phyloP scores from a whole-genome alignment of 1,140 invertebrate genomes.

The Metaphire vulgaris region DNA sequence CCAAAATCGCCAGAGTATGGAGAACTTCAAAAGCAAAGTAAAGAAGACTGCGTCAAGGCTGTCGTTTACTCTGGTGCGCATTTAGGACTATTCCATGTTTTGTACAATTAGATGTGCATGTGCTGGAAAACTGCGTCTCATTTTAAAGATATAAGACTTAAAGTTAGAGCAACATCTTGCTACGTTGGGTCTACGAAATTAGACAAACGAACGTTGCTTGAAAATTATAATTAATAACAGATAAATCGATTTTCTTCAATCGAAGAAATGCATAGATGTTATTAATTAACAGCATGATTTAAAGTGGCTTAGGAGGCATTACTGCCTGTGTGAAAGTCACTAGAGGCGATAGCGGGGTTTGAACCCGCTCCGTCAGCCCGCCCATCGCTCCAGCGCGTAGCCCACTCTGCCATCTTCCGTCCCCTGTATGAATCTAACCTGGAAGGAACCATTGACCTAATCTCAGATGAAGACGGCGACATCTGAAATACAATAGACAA shows the following conservation, averaged over 20 bases:
- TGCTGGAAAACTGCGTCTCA: neutral
- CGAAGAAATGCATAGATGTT: neutral
- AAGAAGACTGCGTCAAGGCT: too few species aligned
- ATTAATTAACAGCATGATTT: neutral
- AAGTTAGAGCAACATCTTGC: too few species aligned
- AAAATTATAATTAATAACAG: too few species aligned
- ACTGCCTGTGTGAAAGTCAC: neutral
- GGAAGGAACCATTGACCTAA: neutral
- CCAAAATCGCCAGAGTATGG: conserved; percentile 48
- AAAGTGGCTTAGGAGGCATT: neutral
- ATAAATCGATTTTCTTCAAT: too few species aligned
- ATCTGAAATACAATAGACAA: too few species aligned
- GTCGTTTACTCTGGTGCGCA: too few species aligned
- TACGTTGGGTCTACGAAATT: too few species aligned
- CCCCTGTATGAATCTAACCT: neutral
- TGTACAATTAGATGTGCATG: neutral
- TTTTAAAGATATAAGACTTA: too few species aligned
- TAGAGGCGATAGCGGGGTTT: neutral
- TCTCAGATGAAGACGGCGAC: neutral
- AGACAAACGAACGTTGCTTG: too few species aligned
- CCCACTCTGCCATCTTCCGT: neutral
- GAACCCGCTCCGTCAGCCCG: neutral
- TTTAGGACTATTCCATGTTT: neutral
- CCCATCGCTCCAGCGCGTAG: neutral
- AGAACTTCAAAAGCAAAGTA: conserved; percentile 31